phyloP scores from a whole-genome alignment of 2,888 invertebrate species.

The Pseudoips prasinana region DNA sequence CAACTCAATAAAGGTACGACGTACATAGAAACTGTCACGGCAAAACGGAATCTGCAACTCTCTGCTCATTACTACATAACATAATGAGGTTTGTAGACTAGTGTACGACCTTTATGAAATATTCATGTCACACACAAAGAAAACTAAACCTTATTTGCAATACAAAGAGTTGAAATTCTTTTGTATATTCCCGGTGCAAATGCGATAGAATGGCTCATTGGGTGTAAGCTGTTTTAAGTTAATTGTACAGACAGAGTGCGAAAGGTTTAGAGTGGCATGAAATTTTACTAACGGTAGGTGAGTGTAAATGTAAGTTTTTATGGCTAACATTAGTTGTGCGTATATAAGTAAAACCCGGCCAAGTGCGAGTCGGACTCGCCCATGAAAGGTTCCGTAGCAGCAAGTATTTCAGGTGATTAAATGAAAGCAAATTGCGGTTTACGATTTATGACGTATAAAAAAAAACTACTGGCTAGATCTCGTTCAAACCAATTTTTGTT shows the following conservation, averaged over 20 bases:
- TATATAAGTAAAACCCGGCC: no score
- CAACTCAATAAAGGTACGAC: conserved; percentile 16
- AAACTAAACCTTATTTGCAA: conserved; percentile 22
- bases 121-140: conserved; percentile 19
- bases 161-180: conserved; percentile 13
- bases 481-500: no score
- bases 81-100: conserved; percentile 49
- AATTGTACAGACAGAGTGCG: conserved; percentile 14
- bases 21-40: conserved; percentile 40
- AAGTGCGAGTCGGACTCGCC: no score
- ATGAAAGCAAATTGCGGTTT: no score
- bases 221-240: conserved; percentile 22
- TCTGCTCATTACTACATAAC: conserved; percentile 49
- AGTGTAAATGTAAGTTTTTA: conserved; percentile 3
- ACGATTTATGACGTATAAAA: no score
- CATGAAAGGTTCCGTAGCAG: no score
- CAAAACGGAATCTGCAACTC: conserved; percentile 50
- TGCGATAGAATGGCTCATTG: conserved; percentile 15
- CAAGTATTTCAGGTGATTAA: no score
- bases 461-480: no score
- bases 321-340: conserved; percentile 5
- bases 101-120: conserved; percentile 41
- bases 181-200: conserved; percentile 9
- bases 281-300: conserved; percentile 11
- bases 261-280: conserved; percentile 16